A percentile compares a stretch with the other conserved stretches of the same genome.
phyloP scores from a whole-genome alignment of 2,797 vertebrate species.

The Limnodromus scolopaceus region DNA sequence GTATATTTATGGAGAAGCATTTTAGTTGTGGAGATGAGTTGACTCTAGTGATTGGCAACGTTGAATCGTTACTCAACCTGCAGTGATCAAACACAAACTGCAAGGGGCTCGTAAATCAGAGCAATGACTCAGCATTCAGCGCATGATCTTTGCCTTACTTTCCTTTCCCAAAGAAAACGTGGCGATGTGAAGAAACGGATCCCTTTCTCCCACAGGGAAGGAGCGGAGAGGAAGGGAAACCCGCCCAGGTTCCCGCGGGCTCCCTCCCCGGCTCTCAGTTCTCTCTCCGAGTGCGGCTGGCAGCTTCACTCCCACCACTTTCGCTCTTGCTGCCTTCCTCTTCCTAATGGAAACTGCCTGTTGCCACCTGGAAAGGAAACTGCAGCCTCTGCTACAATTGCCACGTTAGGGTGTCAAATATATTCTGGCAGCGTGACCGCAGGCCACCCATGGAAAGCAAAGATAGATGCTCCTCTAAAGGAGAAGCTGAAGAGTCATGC shows the following conservation, averaged over 20 bases:
- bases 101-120: slow-evolving; percentile 14
- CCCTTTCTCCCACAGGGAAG: neutral
- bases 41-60: neutral
- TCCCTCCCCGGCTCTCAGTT: neutral
- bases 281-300: neutral
- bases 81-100: neutral
- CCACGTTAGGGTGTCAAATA: neutral
- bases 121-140: slow-evolving; percentile 16
- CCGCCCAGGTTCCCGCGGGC: neutral
- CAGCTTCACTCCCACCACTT: neutral
- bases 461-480: neutral
- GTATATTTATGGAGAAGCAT: neutral
- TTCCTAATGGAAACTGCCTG: neutral
- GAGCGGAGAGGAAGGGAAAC: neutral
- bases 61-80: neutral
- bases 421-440: neutral
- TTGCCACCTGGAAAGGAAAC: neutral
- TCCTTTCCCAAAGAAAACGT: neutral
- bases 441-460: neutral
- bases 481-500: neutral
- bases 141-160: neutral
- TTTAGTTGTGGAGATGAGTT: neutral
- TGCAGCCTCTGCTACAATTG: neutral
- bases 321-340: neutral
- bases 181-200: neutral